Evolutionary conservation across 1,140 invertebrate genomes (phyloP).

Genomic region (Hermetia illucens): DNA sequence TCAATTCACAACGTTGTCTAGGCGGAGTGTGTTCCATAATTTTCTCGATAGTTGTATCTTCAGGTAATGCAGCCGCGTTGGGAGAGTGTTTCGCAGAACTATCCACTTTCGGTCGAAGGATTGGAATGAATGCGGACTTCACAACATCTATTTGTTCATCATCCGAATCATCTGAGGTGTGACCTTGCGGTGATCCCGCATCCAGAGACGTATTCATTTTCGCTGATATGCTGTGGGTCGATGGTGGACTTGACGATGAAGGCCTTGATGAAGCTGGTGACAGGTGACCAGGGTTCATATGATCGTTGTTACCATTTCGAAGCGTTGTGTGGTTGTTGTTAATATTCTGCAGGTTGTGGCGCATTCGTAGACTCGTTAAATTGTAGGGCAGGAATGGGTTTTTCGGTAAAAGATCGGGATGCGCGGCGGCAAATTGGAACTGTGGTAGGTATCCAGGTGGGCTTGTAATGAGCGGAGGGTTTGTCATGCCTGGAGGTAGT

Average conservation of each 20-base stretch:
- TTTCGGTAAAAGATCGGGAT: constrained; percentile 11
- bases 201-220: constrained; percentile 37
- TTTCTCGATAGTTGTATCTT: background rate
- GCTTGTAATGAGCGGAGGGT: constrained; percentile 28
- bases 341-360: constrained; percentile 31
- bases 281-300: constrained; percentile 26
- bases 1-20: constrained; percentile 37
- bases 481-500: constrained; percentile 33
- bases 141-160: constrained; percentile 58
- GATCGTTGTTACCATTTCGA: constrained; percentile 7
- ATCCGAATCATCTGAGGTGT: constrained; percentile 44
- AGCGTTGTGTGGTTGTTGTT: too few relatives aligned
- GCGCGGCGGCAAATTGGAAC: constrained; percentile 31
- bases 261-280: constrained; percentile 39
- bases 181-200: constrained; percentile 45
- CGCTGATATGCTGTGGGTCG: constrained; percentile 22
- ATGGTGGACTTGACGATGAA: constrained; percentile 34
- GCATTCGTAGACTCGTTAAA: constrained; percentile 28
- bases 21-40: constrained; percentile 5
- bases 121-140: constrained; percentile 54
- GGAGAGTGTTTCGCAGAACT: constrained; percentile 8
- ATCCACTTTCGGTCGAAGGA: constrained; percentile 28
- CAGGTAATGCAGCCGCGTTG: background rate
- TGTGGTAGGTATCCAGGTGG: constrained; percentile 36
- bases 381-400: constrained; percentile 29